Conservation (phyloP, 2,888 invertebrate species). For the Drosophila testacea region DNA sequence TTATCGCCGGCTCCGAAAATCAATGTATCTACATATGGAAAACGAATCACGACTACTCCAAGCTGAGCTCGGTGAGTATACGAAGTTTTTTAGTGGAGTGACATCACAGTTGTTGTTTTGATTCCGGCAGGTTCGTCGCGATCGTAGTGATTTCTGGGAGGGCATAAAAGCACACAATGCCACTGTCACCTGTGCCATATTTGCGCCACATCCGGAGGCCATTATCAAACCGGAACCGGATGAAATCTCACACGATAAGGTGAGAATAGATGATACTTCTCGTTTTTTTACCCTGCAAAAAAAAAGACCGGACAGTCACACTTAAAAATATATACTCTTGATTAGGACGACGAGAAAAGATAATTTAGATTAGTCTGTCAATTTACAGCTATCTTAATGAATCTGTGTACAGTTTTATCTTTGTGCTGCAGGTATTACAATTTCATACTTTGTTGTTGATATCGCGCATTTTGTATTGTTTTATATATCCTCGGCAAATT, state of each 20-base stretch:
- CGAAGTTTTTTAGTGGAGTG: no score
- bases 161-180: slow-evolving; percentile 98
- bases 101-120: background rate
- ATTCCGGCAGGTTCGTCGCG: slow-evolving; percentile 89
- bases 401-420: no score
- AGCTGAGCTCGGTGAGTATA: slow-evolving; percentile 91
- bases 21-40: slow-evolving; percentile 99
- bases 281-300: no score
- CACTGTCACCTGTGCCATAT: slow-evolving; percentile 98
- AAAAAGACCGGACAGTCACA: no score
- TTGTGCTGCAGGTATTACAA: no score
- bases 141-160: slow-evolving; percentile 99
- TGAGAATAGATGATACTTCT: slow-evolving; percentile 31
- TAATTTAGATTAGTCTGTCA: no score
- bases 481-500: no score
- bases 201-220: slow-evolving; percentile 97
- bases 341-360: no score
- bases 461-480: no score
- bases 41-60: slow-evolving; percentile 97
- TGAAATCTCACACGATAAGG: slow-evolving; percentile 84
- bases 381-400: no score
- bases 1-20: slow-evolving; percentile 98
- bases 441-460: no score
- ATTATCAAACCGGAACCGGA: slow-evolving; percentile 91
- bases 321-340: no score